A percentile compares a stretch with the other conserved stretches of the same genome.
Evolutionary conservation across 1,140 invertebrate species (phyloP).

Genomic region (Aphelinus atriplicis): DNA sequence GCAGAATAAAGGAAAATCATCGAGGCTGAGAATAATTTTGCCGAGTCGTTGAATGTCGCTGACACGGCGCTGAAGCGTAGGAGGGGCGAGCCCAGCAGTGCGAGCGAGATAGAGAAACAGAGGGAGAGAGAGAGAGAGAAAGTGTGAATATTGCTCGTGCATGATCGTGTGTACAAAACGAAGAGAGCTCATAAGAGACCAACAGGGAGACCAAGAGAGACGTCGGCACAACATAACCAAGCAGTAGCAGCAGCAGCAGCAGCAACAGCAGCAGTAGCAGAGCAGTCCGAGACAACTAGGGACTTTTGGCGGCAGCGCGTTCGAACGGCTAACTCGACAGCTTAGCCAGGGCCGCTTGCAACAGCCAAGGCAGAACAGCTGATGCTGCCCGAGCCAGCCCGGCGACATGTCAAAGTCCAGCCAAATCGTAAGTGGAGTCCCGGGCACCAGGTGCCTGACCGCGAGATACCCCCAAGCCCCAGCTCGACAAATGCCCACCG

Average conservation of each 20-base stretch:
- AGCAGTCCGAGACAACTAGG: constrained; percentile 43
- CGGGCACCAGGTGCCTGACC: neutral
- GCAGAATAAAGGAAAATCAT: too few species aligned
- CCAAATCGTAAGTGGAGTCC: constrained; percentile 61
- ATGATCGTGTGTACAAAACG: neutral
- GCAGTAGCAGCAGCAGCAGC: too few species aligned
- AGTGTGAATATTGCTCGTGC: neutral
- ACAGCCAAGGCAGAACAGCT: constrained; percentile 53
- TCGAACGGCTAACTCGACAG: constrained; percentile 25
- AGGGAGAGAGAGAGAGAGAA: too few species aligned
- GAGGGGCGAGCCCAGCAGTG: too few species aligned
- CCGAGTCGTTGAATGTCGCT: too few species aligned
- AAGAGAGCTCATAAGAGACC: neutral
- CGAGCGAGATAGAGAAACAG: too few species aligned
- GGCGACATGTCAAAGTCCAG: constrained; percentile 67
- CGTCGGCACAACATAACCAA: too few species aligned
- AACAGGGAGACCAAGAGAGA: too few species aligned
- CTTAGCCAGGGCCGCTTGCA: too few species aligned
- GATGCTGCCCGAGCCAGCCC: constrained; percentile 57
- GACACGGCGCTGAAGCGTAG: too few species aligned
- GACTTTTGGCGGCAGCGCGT: constrained; percentile 47
- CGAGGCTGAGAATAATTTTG: too few species aligned
- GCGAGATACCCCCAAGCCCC: neutral
- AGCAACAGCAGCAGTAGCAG: neutral
- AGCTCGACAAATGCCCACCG: too few species aligned